phyloP scores from a whole-genome alignment of 2,113 vertebrate genomes.

The Peromyscus leucopus region DNA sequence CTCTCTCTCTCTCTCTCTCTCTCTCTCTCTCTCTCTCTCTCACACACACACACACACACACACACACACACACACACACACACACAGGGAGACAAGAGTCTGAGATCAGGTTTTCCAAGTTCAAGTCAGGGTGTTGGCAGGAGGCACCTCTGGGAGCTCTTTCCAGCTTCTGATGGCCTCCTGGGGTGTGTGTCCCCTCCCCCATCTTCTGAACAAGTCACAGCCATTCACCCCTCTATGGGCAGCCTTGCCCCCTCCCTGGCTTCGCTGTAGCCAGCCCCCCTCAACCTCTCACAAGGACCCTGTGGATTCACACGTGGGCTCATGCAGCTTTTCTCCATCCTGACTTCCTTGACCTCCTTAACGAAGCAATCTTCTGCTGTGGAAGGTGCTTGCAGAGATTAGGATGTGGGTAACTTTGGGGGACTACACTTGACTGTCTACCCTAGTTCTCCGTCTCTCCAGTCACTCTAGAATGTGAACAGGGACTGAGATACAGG shows the following conservation, averaged over 20 bases:
- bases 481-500: not conserved
- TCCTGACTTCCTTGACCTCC: not conserved
- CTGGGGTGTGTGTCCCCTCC: not conserved
- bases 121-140: not conserved
- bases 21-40: not conserved
- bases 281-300: not conserved
- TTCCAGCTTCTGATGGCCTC: not conserved
- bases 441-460: not conserved
- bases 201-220: not conserved
- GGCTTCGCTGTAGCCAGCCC: not conserved
- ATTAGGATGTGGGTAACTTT: not conserved
- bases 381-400: not conserved
- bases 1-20: not conserved
- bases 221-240: not conserved
- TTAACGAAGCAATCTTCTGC: not conserved
- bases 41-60: not conserved
- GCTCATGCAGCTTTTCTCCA: not conserved
- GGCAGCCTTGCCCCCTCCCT: not conserved
- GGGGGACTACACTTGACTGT: not conserved
- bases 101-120: not conserved
- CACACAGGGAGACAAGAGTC: not conserved
- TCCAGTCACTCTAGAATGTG: not conserved
- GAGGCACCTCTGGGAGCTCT: not conserved
- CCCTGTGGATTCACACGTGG: not conserved
- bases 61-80: not conserved